Conservation (phyloP, 2,797 vertebrate genomes). For the Gymnopithys bicolor region DNA sequence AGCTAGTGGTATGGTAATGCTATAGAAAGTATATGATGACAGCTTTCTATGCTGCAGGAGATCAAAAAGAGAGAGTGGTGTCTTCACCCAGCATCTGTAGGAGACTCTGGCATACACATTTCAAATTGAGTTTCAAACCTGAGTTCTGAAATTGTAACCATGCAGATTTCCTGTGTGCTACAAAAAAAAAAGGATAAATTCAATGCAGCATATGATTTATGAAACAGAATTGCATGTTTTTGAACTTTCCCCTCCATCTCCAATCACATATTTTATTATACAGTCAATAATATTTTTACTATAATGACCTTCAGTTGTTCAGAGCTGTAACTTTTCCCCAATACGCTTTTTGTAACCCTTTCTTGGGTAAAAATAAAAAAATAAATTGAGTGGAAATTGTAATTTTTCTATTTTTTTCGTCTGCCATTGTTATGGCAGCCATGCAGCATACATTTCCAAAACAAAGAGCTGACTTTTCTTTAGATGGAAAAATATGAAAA, state of each 20-base stretch:
- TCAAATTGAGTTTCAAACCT: conserved; percentile 27
- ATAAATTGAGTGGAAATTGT: not conserved
- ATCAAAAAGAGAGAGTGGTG: not conserved
- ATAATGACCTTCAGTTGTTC: not conserved
- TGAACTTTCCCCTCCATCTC: not conserved
- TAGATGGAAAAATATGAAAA: not conserved
- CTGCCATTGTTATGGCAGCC: not conserved
- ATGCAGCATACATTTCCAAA: not conserved
- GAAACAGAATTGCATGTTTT: not conserved
- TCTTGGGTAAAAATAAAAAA: not conserved
- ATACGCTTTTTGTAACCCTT: not conserved
- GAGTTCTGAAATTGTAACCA: not conserved
- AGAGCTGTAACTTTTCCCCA: not conserved
- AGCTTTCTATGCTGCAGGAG: not conserved
- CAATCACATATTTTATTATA: not conserved
- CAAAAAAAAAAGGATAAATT: not conserved
- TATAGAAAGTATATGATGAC: not conserved
- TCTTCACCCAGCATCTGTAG: not conserved
- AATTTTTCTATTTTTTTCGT: not conserved
- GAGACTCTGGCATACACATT: not conserved
- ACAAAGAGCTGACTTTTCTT: not conserved
- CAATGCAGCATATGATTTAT: not conserved
- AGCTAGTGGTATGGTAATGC: not conserved
- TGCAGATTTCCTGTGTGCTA: not conserved
- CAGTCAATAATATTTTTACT: not conserved